Percentiles rank a stretch among this genome's conserved stretches.
Conservation (phyloP, 2,113 vertebrate species). For the Muscicapa adusta region DNA sequence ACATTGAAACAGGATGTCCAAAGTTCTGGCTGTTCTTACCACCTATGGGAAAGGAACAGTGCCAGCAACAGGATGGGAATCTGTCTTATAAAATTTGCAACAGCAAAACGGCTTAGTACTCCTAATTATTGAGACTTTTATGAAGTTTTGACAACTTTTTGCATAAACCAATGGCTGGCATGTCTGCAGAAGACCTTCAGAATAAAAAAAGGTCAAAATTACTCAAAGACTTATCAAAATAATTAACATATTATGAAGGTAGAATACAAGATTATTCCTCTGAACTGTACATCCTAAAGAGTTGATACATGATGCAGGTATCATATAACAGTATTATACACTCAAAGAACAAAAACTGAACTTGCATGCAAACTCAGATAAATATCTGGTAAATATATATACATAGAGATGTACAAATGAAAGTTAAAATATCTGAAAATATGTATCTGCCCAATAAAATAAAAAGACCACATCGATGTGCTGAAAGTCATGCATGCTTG, state of each 20-base stretch:
- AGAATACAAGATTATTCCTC: neutral
- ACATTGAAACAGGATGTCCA: conserved; percentile 1
- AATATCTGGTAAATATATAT: neutral
- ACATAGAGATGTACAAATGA: neutral
- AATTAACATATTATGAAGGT: neutral
- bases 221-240: neutral
- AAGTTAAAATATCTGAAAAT: neutral
- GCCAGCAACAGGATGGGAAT: neutral
- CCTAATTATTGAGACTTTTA: neutral
- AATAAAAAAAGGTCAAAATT: neutral
- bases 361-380: neutral
- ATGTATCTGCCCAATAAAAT: neutral
- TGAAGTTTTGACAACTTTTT: neutral
- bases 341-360: neutral
- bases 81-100: neutral
- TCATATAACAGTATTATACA: neutral
- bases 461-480: neutral
- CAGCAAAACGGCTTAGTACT: neutral
- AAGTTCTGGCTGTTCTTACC: conserved; percentile 13
- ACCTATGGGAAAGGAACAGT: neutral
- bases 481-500: neutral
- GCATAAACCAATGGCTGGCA: neutral
- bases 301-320: neutral
- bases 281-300: neutral
- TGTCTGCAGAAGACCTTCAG: neutral